Conservation (phyloP, 1,140 invertebrate species). For the Telenomus remus region DNA sequence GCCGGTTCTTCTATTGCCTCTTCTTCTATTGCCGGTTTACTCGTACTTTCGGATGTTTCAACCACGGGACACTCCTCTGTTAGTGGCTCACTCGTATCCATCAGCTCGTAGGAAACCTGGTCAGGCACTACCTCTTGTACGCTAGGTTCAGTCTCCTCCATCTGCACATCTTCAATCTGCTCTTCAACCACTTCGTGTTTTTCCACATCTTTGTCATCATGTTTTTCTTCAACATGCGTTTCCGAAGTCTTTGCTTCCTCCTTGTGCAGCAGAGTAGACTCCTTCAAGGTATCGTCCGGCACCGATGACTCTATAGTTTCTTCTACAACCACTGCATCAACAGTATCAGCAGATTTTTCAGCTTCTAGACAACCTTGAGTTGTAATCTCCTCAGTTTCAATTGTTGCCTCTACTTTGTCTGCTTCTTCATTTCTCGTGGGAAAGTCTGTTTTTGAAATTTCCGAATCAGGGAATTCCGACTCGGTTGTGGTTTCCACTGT, state of each 20-base stretch:
- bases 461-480: slow-evolving; percentile 55
- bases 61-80: slow-evolving; percentile 2
- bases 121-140: slow-evolving; percentile 21
- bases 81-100: slow-evolving; percentile 10
- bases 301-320: slow-evolving; percentile 8
- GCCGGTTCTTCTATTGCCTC: neutral
- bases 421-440: slow-evolving; percentile 35
- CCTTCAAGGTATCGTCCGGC: neutral
- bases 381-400: slow-evolving; percentile 24
- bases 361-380: neutral
- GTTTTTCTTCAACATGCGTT: neutral
- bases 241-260: neutral
- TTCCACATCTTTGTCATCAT: neutral
- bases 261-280: neutral
- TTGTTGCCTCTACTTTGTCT: slow-evolving; percentile 4
- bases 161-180: slow-evolving; percentile 2
- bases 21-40: neutral
- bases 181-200: slow-evolving; percentile 8
- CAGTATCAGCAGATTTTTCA: slow-evolving; percentile 20
- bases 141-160: slow-evolving; percentile 2
- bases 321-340: slow-evolving; percentile 19
- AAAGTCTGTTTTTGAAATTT: slow-evolving; percentile 55
- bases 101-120: slow-evolving; percentile 21
- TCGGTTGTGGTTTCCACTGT: slow-evolving; percentile 49
- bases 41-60: neutral